Evolutionary conservation across 2,113 vertebrate genomes (phyloP), one percentile per base, ranked within the genome.

Genomic region (Stigmatopora nigra): DNA sequence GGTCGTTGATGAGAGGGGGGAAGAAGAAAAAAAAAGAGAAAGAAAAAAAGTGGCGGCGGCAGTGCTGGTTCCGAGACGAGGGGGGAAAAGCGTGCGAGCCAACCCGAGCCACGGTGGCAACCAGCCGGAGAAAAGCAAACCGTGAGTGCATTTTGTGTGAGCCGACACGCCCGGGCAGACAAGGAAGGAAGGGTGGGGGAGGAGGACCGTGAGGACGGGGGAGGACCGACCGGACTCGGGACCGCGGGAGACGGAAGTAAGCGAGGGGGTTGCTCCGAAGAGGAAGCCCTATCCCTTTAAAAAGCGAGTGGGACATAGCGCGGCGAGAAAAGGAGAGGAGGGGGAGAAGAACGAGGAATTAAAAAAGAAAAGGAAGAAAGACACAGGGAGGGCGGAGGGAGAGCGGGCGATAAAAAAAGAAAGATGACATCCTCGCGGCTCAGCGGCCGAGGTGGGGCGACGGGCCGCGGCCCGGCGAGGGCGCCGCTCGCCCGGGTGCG

Each of bases 401-500:
- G 87, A 77, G 89, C 86, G 86, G 81, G 86, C 87, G 87, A 90
- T 88, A 90, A 90, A 91, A 90, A 91, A 91, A 91, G 89, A 91
- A 91, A 91, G 90, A 91, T 91, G 90, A 89, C 90, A 91, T 90
- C 89, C 88, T 88, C 86, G 81, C 84, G 76, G 83, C 85, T 84
- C 84, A 90, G 75, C 83, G 85, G 85, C 87, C 89, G 89, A 90
- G 89, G 88, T 88, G 89, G 88, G 88, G 85, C 81, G 88, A 81
- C 61, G 80, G 87, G 86, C 87, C 83, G 86, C 87, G 82, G 88
- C 89, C 89, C 84, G 86, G 87, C 82, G 87, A 82, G 78, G 80
- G 86, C 85, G 83, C 83, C 81, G 76, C 87, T 76, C 78, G 83
- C 86, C 78, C 75, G 81, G 88, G 87, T 88, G 88, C 87, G 68